A percentile compares a stretch with the other conserved stretches of the same genome.
These are phyloP conservation scores for Malaclemys terrapin DNA, from an alignment of 2,113 vertebrate genomes.

Conservation along the genomic window DNA sequence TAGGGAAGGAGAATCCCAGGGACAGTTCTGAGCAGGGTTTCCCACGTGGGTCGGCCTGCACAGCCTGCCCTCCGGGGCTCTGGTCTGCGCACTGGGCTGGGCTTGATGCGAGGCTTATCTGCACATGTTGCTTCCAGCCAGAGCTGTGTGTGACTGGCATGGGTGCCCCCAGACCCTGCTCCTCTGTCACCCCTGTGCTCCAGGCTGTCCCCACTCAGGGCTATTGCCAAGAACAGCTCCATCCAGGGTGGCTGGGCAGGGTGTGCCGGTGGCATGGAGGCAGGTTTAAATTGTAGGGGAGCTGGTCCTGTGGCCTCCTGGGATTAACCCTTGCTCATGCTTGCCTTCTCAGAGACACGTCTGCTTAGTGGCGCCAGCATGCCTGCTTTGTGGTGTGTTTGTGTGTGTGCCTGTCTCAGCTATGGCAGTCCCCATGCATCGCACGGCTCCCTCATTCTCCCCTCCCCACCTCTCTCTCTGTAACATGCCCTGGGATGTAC, in stretches of 20 bases:
- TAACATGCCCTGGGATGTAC: background rate
- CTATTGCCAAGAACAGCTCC: background rate
- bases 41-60: too few species aligned
- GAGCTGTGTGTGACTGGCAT: background rate
- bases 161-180: background rate
- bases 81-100: rapidly evolving
- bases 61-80: rapidly evolving
- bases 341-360: background rate
- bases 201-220: background rate
- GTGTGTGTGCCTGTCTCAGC: background rate
- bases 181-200: too few species aligned
- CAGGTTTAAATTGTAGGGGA: rapidly evolving
- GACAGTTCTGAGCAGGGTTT: background rate
- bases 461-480: background rate
- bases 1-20: too few species aligned
- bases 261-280: rapidly evolving
- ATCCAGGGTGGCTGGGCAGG: rapidly evolving
- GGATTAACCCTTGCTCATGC: background rate
- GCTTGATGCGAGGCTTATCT: too few species aligned
- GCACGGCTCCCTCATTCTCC: background rate
- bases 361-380: background rate
- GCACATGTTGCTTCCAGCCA: background rate
- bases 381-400: background rate
- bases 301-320: background rate
- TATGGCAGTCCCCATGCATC: background rate